Evolutionary conservation across 2,797 vertebrate species (phyloP).

Genomic region (Chelon auratus): DNA sequence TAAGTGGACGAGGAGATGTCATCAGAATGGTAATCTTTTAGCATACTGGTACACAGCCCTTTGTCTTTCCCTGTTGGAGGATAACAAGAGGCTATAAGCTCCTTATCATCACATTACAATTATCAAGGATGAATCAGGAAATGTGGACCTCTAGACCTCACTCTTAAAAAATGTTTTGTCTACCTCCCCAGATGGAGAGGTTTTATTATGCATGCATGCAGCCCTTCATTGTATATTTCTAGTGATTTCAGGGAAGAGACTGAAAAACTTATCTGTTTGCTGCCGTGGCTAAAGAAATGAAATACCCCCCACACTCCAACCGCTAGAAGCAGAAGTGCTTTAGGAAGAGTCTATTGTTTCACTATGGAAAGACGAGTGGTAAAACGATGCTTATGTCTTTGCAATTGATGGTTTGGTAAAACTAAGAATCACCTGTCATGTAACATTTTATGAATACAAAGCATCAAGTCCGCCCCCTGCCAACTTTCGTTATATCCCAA

Average conservation of each 20-base stretch:
- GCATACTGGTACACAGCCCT: conserved; percentile 54
- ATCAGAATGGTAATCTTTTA: conserved; percentile 75
- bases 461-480: background rate
- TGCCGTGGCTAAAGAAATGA: conserved; percentile 48
- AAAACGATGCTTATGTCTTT: background rate
- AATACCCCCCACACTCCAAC: conserved; percentile 59
- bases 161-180: conserved; percentile 64
- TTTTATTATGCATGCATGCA: conserved; percentile 68
- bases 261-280: conserved; percentile 36
- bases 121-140: conserved; percentile 69
- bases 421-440: background rate
- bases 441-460: background rate
- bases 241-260: conserved; percentile 20
- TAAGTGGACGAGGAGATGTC: conserved; percentile 77
- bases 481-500: background rate
- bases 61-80: conserved; percentile 72
- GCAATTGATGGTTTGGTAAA: background rate
- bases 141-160: conserved; percentile 43
- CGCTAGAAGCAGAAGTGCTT: conserved; percentile 43
- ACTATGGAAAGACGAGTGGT: conserved; percentile 1
- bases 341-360: conserved; percentile 60
- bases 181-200: conserved; percentile 59
- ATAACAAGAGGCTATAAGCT: conserved; percentile 81
- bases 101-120: conserved; percentile 83
- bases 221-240: conserved; percentile 54